A percentile compares a stretch with the other conserved stretches of the same genome.
These are phyloP conservation scores for Falco peregrinus DNA, from an alignment of 2,797 vertebrate genomes.

Conservation along the genomic window DNA sequence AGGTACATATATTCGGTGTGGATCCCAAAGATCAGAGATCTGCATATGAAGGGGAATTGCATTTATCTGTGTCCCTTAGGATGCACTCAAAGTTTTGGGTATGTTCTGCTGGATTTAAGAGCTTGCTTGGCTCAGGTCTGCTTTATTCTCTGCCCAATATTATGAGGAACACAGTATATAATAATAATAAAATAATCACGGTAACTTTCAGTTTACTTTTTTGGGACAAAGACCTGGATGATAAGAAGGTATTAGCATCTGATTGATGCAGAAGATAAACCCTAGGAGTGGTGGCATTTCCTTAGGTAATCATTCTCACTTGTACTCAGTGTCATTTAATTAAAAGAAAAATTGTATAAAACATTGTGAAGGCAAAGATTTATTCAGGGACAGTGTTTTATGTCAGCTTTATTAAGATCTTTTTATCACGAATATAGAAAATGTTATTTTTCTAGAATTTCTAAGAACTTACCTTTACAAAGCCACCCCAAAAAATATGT, in stretches of 20 bases:
- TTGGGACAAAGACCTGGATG: not conserved
- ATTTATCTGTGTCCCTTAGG: not conserved
- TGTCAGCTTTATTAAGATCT: not conserved
- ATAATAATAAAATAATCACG: not conserved
- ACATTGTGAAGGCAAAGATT: not conserved
- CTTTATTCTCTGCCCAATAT: not conserved
- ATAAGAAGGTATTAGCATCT: not conserved
- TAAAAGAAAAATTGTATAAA: not conserved
- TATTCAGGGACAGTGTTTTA: not conserved
- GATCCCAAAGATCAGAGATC: not conserved
- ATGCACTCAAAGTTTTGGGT: not conserved
- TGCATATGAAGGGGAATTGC: not conserved
- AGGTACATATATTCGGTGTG: not conserved
- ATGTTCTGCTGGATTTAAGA: not conserved
- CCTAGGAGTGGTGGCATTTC: not conserved
- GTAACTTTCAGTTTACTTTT: not conserved
- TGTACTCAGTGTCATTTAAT: not conserved
- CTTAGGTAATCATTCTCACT: not conserved
- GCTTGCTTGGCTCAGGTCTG: not conserved
- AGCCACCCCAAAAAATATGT: not conserved
- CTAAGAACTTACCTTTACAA: not conserved
- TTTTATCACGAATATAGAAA: not conserved
- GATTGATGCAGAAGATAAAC: not conserved
- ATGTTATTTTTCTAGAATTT: not conserved
- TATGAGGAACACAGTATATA: not conserved